Evolutionary conservation across 2,113 vertebrate species (phyloP).

Genomic region (Macrotis lagotis): DNA sequence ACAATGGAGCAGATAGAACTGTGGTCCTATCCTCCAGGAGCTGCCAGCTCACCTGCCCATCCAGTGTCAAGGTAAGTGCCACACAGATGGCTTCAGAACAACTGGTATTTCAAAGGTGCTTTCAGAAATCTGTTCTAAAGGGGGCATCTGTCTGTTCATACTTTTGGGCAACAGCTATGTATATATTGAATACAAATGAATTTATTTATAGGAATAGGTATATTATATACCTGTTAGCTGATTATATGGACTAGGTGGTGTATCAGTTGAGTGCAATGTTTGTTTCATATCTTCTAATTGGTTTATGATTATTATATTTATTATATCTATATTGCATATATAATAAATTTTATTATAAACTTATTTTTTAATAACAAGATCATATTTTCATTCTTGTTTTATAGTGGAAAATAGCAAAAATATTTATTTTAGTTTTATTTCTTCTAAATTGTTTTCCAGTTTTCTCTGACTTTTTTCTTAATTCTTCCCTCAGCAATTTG

Average conservation of each 20-base stretch:
- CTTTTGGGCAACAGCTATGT: background rate
- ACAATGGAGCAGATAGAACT: background rate
- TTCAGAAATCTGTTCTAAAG: too few species aligned
- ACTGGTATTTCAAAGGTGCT: too few species aligned
- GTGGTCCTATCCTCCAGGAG: background rate
- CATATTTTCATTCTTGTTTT: background rate
- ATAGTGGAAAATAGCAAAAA: background rate
- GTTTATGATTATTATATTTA: too few species aligned
- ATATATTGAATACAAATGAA: background rate
- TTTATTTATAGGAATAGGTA: background rate
- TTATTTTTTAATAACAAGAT: background rate
- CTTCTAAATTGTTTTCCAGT: background rate
- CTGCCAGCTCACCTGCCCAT: too few species aligned
- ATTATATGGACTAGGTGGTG: background rate
- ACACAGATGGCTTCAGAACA: too few species aligned
- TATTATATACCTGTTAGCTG: background rate
- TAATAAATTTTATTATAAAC: background rate
- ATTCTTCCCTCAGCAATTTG: background rate
- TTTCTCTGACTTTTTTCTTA: background rate
- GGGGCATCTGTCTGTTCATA: background rate
- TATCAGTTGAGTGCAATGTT: too few species aligned
- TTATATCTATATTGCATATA: too few species aligned
- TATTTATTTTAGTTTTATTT: background rate
- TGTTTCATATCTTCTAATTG: too few species aligned
- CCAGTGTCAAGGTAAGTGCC: background rate